Evolutionary conservation across 2,113 vertebrate genomes (phyloP).

Genomic region (Blennius ocellaris): DNA sequence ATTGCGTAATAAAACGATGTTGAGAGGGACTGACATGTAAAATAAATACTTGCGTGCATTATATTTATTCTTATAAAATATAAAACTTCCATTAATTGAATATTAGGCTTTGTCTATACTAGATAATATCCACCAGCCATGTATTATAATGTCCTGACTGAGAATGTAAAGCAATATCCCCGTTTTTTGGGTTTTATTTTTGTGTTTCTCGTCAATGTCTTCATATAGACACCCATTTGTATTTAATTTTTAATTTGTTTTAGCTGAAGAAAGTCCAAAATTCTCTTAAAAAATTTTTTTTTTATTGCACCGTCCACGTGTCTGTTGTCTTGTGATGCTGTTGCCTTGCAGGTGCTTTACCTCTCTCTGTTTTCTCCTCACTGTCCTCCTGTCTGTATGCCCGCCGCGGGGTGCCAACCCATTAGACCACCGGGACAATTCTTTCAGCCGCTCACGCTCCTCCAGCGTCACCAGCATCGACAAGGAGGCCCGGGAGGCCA

Average conservation of each 20-base stretch:
- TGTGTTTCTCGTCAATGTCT: background rate
- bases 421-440: constrained; percentile 97
- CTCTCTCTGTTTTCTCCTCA: constrained; percentile 75
- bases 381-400: constrained; percentile 87
- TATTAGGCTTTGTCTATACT: background rate
- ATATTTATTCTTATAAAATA: background rate
- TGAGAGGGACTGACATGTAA: background rate
- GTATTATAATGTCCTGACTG: background rate
- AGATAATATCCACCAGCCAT: background rate
- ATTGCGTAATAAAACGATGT: background rate
- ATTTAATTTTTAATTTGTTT: background rate
- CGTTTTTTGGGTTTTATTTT: background rate
- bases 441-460: constrained; percentile 97
- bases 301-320: constrained; percentile 2
- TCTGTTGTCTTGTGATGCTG: constrained; percentile 1
- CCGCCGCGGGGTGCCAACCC: constrained; percentile 84
- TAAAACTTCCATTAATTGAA: background rate
- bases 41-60: background rate
- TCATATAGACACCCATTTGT: background rate
- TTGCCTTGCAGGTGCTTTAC: constrained; percentile 79
- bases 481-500: constrained; percentile 94
- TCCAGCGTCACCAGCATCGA: constrained; percentile 99
- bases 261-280: background rate
- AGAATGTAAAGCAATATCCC: background rate
- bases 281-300: background rate